Conservation (phyloP, 2,888 invertebrate genomes). For the Adineta ricciae region DNA sequence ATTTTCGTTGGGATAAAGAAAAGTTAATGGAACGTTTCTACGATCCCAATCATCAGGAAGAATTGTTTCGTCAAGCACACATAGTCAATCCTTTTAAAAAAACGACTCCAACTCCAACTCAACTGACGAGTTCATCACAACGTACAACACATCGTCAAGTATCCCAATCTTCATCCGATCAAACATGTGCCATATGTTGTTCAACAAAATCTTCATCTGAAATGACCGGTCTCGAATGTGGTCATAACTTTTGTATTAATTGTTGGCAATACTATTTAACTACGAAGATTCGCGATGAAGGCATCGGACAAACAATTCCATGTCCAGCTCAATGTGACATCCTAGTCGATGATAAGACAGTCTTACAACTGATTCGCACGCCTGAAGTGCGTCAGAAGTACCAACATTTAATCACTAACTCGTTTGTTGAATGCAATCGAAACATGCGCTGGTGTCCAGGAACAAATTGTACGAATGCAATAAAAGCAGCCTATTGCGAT, state of each 20-base stretch:
- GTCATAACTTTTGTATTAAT: constrained; percentile 82
- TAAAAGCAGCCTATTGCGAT: constrained; percentile 63
- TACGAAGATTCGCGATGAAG: constrained; percentile 95
- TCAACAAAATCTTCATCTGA: constrained; percentile 68
- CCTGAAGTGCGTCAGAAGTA: constrained; percentile 29
- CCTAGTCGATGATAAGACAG: constrained; percentile 88
- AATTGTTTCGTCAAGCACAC: constrained; percentile 82
- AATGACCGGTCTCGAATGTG: constrained; percentile 61
- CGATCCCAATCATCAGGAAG: constrained; percentile 72
- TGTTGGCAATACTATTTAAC: constrained; percentile 96
- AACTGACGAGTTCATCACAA: not conserved
- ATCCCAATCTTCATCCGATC: not conserved
- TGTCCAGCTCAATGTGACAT: constrained; percentile 95
- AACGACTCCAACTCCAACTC: not conserved
- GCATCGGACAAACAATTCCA: constrained; percentile 72
- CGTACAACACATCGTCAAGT: not conserved
- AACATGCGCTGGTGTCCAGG: constrained; percentile 81
- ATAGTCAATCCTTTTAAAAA: constrained; percentile 74
- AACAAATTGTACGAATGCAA: constrained; percentile 88
- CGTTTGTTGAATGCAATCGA: constrained; percentile 34
- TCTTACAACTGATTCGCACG: constrained; percentile 60
- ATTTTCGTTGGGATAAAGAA: constrained; percentile 98
- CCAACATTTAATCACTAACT: constrained; percentile 32
- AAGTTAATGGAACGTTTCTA: constrained; percentile 85
- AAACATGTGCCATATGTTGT: constrained; percentile 83